Evolutionary conservation across 2,113 vertebrate species (phyloP).

Genomic region (Noturus placidus): DNA sequence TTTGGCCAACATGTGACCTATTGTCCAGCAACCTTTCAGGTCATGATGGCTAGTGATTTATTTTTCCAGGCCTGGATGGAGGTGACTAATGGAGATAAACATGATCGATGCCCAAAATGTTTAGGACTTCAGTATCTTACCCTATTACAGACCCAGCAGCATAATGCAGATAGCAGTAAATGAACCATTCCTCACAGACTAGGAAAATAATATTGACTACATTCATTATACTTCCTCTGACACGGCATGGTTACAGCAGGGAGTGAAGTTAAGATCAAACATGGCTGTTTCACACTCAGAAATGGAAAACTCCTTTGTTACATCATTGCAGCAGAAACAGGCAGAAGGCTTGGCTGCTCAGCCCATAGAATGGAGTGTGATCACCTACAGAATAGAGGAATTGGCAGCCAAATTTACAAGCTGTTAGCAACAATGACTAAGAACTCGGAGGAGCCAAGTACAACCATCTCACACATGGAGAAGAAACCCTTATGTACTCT

Average conservation of each 20-base stretch:
- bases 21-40: neutral
- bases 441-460: neutral
- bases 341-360: neutral
- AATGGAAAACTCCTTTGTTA: neutral
- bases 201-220: neutral
- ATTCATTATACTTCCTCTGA: neutral
- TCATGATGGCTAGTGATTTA: neutral
- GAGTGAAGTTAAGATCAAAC: neutral
- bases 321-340: neutral
- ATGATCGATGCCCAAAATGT: neutral
- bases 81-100: neutral
- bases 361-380: neutral
- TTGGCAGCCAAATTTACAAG: neutral
- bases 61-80: neutral
- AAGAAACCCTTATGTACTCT: neutral
- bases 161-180: neutral
- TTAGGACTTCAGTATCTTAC: neutral
- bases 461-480: neutral
- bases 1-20: neutral
- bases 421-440: neutral
- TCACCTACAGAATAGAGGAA: neutral
- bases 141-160: neutral
- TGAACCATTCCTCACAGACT: neutral
- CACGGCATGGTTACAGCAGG: neutral
- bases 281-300: neutral